Conservation (phyloP, 2,888 invertebrate species). For the Spodoptera littoralis region DNA sequence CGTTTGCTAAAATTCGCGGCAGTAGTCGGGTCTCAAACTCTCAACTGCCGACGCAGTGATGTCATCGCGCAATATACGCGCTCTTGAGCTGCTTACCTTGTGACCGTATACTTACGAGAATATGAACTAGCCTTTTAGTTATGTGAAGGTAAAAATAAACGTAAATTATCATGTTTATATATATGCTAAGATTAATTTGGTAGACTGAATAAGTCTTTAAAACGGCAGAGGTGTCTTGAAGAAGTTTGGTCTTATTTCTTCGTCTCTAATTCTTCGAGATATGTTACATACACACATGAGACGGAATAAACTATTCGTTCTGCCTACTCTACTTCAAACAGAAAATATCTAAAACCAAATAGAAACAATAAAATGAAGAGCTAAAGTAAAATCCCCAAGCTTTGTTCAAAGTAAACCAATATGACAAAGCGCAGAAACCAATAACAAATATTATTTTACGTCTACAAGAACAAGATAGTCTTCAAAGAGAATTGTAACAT, state of each 20-base stretch:
- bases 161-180: background rate
- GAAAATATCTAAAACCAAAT: too few relatives aligned
- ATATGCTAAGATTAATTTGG: too few relatives aligned
- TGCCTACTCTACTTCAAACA: too few relatives aligned
- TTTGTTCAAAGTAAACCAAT: background rate
- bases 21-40: constrained; percentile 45
- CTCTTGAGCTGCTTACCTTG: constrained; percentile 53
- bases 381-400: background rate
- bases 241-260: too few relatives aligned
- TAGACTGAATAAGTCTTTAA: too few relatives aligned
- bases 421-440: constrained; percentile 30
- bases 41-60: constrained; percentile 64
- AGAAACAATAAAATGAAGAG: too few relatives aligned
- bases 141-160: constrained; percentile 19
- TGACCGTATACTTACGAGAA: constrained; percentile 1
- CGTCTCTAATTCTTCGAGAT: too few relatives aligned
- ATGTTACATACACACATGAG: too few relatives aligned
- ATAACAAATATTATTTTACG: constrained; percentile 19
- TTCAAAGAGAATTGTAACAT: constrained; percentile 31
- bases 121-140: constrained; percentile 26
- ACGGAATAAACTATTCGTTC: too few relatives aligned
- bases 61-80: constrained; percentile 60
- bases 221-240: too few relatives aligned
- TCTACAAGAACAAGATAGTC: constrained; percentile 15
- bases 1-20: constrained; percentile 63